Evolutionary conservation across 1,140 invertebrate genomes (phyloP).

Genomic region (Heliconius eleuchia): DNA sequence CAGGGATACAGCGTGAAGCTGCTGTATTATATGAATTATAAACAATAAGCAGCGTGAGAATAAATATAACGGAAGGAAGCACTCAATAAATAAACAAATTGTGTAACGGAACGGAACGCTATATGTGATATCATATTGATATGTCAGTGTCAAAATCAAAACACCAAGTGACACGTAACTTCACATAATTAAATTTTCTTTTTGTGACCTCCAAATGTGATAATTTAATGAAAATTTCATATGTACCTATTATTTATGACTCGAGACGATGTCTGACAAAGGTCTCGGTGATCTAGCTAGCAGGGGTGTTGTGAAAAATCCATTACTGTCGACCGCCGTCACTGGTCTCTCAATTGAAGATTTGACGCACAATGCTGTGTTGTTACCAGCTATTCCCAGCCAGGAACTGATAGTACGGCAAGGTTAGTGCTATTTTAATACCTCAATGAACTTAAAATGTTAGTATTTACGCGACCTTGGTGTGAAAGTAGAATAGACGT

Average conservation of each 20-base stretch:
- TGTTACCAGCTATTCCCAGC: constrained; percentile 67
- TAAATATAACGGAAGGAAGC: constrained; percentile 20
- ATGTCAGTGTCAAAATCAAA: constrained; percentile 61
- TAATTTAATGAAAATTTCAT: constrained; percentile 63
- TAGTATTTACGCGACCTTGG: constrained; percentile 53
- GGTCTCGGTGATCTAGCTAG: constrained; percentile 69
- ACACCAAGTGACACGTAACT: constrained; percentile 79
- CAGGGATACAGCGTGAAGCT: too few species aligned
- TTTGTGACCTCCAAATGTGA: constrained; percentile 78
- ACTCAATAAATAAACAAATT: constrained; percentile 25
- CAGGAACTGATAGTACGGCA: constrained; percentile 63
- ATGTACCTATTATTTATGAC: constrained; percentile 54
- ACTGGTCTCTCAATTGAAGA: constrained; percentile 74
- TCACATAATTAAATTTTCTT: constrained; percentile 75
- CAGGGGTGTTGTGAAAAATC: constrained; percentile 74
- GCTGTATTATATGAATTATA: neutral
- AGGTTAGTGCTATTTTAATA: constrained; percentile 75
- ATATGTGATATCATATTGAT: too few species aligned
- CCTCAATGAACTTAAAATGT: constrained; percentile 44
- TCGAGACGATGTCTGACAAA: constrained; percentile 72
- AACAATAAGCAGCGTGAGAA: neutral
- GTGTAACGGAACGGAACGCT: constrained; percentile 29
- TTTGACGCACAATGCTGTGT: constrained; percentile 77
- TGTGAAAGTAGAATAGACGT: constrained; percentile 46
- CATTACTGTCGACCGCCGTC: constrained; percentile 70